These are phyloP conservation scores for Microtus montanus DNA, from an alignment of 2,113 vertebrate species.

Conservation along the genomic window DNA sequence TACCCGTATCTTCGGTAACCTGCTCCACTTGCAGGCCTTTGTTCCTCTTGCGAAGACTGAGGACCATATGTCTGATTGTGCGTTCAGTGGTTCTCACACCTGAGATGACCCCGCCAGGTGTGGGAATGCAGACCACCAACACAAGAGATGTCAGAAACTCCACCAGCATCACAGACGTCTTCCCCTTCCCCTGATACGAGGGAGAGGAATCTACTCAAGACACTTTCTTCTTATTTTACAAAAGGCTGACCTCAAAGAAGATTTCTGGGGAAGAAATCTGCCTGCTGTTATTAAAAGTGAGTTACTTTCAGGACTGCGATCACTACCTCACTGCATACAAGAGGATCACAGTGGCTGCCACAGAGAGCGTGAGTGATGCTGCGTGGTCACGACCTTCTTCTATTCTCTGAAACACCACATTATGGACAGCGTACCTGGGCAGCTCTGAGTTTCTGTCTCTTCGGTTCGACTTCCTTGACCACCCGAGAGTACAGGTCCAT, in stretches of 20 bases:
- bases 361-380: background rate
- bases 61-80: background rate
- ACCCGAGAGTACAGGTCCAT: conserved; percentile 90
- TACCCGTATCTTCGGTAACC: background rate
- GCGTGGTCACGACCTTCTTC: background rate
- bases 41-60: background rate
- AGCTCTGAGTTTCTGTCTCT: conserved; percentile 87
- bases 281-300: background rate
- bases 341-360: background rate
- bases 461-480: conserved; percentile 89
- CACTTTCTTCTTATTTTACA: conserved; percentile 15
- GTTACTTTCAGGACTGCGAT: background rate
- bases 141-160: background rate
- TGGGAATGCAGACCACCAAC: background rate
- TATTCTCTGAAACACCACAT: background rate
- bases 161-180: background rate
- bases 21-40: background rate
- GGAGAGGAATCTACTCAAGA: background rate
- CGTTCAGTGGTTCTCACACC: background rate
- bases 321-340: background rate
- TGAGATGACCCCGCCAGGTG: background rate
- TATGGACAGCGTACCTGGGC: conserved; percentile 83
- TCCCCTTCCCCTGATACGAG: background rate
- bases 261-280: background rate
- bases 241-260: conserved; percentile 6